A percentile compares a stretch with the other conserved stretches of the same genome.
These are phyloP conservation scores for Drosophila helvetica DNA, from an alignment of 2,888 invertebrate genomes.

Conservation along the genomic window DNA sequence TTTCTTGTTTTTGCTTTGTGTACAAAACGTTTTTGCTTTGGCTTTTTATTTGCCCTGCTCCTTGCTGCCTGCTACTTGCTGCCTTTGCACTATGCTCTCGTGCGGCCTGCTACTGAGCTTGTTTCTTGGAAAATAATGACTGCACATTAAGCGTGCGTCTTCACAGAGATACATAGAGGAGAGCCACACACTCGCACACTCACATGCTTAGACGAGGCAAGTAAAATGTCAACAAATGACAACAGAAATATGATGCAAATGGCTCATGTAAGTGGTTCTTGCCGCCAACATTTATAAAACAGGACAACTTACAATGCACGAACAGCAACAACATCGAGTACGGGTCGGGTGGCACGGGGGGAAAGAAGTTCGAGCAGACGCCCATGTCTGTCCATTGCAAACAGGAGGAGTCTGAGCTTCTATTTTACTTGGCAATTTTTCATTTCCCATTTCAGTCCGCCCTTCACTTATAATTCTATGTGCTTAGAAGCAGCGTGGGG, in stretches of 20 bases:
- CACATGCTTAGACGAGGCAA: conserved; percentile 56
- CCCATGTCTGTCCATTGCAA: conserved; percentile 31
- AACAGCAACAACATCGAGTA: conserved; percentile 29
- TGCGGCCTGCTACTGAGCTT: conserved; percentile 61
- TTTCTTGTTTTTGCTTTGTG: conserved; percentile 2
- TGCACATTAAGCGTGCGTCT: conserved; percentile 75
- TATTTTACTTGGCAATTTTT: conserved; percentile 60
- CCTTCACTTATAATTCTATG: conserved; percentile 34
- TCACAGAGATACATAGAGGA: conserved; percentile 24
- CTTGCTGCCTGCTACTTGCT: conserved; percentile 44
- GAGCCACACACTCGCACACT: conserved; percentile 30
- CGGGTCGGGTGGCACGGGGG: conserved; percentile 10
- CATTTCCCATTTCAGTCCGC: conserved; percentile 49
- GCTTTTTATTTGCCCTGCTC: conserved; percentile 46
- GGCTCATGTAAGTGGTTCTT: conserved; percentile 81
- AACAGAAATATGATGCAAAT: conserved; percentile 82
- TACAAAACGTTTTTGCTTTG: conserved; percentile 44
- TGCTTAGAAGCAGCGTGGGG: conserved; percentile 21
- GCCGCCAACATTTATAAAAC: conserved; percentile 69
- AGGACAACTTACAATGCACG: conserved; percentile 63
- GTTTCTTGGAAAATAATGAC: conserved; percentile 77
- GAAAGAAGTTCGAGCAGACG: conserved; percentile 25
- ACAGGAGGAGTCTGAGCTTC: conserved; percentile 36
- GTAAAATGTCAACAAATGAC: conserved; percentile 80
- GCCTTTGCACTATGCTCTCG: conserved; percentile 50